Percentiles rank a stretch among this genome's conserved stretches.
phyloP scores from a whole-genome alignment of 2,888 invertebrate species.

The Pandemis cinnamomeana region DNA sequence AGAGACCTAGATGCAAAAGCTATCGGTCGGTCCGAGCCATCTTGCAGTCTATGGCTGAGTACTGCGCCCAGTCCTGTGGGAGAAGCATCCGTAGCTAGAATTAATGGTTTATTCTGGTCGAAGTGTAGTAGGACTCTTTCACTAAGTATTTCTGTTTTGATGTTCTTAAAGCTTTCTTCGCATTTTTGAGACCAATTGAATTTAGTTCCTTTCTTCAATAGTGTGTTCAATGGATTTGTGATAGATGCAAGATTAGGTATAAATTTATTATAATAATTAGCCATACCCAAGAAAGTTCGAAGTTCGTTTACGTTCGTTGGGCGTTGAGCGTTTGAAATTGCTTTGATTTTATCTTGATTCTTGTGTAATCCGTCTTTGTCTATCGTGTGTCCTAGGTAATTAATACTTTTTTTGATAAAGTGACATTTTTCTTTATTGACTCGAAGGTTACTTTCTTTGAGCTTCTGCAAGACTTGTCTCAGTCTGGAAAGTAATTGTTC shows the following conservation, averaged over 20 bases:
- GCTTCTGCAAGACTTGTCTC: no score
- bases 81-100: conserved; percentile 27
- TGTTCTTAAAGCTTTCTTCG: conserved; percentile 1
- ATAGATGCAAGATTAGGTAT: background rate
- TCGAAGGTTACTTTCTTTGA: no score
- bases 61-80: conserved; percentile 24
- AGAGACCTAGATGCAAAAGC: conserved; percentile 45
- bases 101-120: conserved; percentile 14
- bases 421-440: no score
- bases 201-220: background rate
- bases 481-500: no score
- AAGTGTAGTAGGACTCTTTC: conserved; percentile 24
- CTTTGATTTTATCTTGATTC: no score
- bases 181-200: background rate
- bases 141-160: background rate
- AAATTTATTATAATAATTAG: background rate
- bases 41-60: conserved; percentile 9
- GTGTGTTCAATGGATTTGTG: background rate
- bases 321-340: no score
- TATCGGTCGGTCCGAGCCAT: conserved; percentile 29
- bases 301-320: no score
- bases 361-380: no score
- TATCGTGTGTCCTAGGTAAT: no score
- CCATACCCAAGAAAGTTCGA: no score
- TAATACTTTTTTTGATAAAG: no score